Evolutionary conservation across 2,888 invertebrate genomes (phyloP), one percentile per base, ranked within the genome.

Genomic region (Schizotus pectinicornis): DNA sequence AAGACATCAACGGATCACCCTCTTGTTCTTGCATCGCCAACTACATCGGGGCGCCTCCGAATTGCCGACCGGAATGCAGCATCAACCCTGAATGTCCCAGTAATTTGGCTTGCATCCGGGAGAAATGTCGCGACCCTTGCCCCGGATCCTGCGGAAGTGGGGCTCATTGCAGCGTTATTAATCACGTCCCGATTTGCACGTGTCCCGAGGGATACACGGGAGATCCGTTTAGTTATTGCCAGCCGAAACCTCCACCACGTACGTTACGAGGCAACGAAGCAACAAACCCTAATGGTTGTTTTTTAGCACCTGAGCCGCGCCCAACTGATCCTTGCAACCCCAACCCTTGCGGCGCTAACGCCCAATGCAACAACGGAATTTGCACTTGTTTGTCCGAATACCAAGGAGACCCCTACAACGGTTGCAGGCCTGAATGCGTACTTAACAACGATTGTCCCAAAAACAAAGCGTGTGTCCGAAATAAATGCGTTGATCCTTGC

Each of bases 41-140:
- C 48, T 90, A 84, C 70, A 84, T 86, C 64, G 90, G 90, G n/a
- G 81, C 83, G 36, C 89, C 90, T 47, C 89, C 89, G 9, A 88
- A 87, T 69, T 90, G 90, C 73, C 82, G 86, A 49, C 89, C 90
- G 1, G 89, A 90, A 77, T 91, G 91, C 77, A 84, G 84, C 0
- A 87, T 88, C 42, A 88, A 88, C 71, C 83, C 88, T 67, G 90
- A 91, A 73, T 91, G 91, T 76, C 81, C 86, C 1, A 85, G 87
- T 62, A 85, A 88, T 67, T 81, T 83, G 70, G 89, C 91, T 6
- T 92, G 91, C 71, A 85, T 90, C n/a, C 84, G 86, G 70, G 84
- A 88, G 77, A 89, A 85, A 76, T 91, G 91, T 73, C 81, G 83
- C 35, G 89, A 90, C 76, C 89, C 90, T 6, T 91, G 90, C 63